Percentiles rank a stretch among this genome's conserved stretches.
Conservation (phyloP, 2,113 vertebrate species). For the Tachycineta bicolor region DNA sequence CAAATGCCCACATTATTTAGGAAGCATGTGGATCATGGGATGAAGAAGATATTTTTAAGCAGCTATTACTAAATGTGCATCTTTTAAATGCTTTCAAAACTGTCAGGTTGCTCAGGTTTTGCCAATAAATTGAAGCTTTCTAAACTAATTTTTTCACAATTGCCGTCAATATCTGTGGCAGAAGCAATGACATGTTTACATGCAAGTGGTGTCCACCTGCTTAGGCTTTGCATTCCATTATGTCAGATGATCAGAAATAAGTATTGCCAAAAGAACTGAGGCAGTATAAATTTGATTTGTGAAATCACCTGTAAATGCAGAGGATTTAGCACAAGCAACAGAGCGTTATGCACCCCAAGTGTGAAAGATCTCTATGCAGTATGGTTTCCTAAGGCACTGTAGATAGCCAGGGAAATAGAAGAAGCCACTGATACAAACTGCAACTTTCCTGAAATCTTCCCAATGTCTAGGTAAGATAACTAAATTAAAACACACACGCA, state of each 20-base stretch:
- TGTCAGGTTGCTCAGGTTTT: not conserved
- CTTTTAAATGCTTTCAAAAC: not conserved
- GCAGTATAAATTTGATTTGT: not conserved
- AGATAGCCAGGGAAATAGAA: not conserved
- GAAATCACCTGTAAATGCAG: not conserved
- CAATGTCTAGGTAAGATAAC: not conserved
- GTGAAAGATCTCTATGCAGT: not conserved
- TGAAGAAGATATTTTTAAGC: not conserved
- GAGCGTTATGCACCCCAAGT: not conserved
- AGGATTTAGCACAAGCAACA: not conserved
- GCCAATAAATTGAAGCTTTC: not conserved
- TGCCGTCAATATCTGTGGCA: not conserved
- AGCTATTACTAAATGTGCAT: not conserved
- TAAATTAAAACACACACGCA: not conserved
- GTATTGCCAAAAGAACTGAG: not conserved
- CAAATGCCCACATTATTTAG: not conserved
- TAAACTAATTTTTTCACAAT: not conserved
- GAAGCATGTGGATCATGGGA: not conserved
- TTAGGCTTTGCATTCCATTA: not conserved
- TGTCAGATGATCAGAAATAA: not conserved
- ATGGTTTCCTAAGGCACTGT: not conserved
- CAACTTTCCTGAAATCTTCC: not conserved
- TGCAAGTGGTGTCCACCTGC: too few species aligned
- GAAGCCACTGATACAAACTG: not conserved
- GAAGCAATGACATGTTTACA: not conserved